These are phyloP conservation scores for Illadopsis cleaveri DNA, from an alignment of 2,113 vertebrate genomes.

Conservation along the genomic window DNA sequence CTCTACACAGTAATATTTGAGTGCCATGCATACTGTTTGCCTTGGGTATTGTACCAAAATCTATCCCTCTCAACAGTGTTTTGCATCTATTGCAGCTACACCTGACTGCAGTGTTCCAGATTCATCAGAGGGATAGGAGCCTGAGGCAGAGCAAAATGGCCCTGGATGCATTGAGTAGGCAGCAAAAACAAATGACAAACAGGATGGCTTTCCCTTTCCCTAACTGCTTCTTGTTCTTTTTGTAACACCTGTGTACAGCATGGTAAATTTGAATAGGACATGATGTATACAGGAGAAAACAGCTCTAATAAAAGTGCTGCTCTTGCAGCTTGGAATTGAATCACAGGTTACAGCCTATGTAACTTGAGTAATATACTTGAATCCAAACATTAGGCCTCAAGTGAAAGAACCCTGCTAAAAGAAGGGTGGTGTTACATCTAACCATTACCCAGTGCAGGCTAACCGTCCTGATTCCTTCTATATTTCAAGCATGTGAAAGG, in stretches of 20 bases:
- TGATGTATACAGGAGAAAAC: constrained; percentile 18
- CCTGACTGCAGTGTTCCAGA: constrained; percentile 12
- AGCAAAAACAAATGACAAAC: constrained; percentile 10
- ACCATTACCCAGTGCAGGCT: not conserved
- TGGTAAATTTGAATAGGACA: constrained; percentile 35
- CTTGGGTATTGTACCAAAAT: not conserved
- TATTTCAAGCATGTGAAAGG: not conserved
- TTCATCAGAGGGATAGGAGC: constrained; percentile 1
- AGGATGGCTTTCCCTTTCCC: not conserved
- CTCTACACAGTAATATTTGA: not conserved
- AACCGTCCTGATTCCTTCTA: not conserved
- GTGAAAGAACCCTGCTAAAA: not conserved
- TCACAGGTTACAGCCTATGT: not conserved
- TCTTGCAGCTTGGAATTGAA: not conserved
- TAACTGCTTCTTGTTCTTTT: not conserved
- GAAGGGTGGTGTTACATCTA: not conserved
- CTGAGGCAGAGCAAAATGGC: constrained; percentile 28
- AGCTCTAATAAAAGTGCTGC: constrained; percentile 2
- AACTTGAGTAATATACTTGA: not conserved
- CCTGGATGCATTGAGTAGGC: not conserved
- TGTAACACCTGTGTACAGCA: constrained; percentile 53
- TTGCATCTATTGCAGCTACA: constrained; percentile 21
- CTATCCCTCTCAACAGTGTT: not conserved
- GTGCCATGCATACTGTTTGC: not conserved
- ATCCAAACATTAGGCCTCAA: not conserved